Percentiles rank a stretch among this genome's conserved stretches.
Evolutionary conservation across 1,140 invertebrate species (phyloP).

Genomic region (Pachyrhynchus sulphureomaculatus): DNA sequence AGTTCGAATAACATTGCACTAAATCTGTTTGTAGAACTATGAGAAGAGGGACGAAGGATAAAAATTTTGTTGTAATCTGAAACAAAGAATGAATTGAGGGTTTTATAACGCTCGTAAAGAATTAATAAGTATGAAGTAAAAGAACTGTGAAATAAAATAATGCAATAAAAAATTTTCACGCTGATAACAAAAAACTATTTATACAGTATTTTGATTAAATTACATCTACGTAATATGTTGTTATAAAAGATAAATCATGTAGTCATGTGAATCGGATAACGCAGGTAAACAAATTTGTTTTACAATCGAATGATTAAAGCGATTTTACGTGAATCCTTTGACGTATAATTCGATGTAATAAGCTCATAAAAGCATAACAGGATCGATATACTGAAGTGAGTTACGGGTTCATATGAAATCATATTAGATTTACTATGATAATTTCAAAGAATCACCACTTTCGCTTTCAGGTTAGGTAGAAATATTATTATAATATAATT

Average conservation of each 20-base stretch:
- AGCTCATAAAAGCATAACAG: conserved; percentile 13
- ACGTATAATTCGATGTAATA: conserved; percentile 22
- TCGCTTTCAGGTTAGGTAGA: not conserved
- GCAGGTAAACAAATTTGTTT: too few relatives aligned
- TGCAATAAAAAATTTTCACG: too few relatives aligned
- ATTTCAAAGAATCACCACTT: not conserved
- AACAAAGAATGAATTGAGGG: conserved; percentile 43
- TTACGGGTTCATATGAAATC: too few relatives aligned
- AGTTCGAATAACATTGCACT: conserved; percentile 48
- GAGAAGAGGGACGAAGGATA: conserved; percentile 39
- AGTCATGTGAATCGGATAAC: too few relatives aligned
- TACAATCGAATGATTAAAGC: too few relatives aligned
- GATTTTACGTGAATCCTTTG: conserved; percentile 46
- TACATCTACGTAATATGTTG: too few relatives aligned
- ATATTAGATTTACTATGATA: not conserved
- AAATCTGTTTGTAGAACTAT: conserved; percentile 45
- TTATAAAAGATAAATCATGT: conserved; percentile 31
- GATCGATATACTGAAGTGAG: too few relatives aligned
- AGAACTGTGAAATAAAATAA: too few relatives aligned
- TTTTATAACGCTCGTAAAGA: conserved; percentile 37
- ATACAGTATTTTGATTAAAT: too few relatives aligned
- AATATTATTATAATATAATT: too few relatives aligned
- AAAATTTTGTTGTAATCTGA: conserved; percentile 43
- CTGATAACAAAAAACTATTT: too few relatives aligned
- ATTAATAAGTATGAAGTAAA: conserved; percentile 50